Conservation (phyloP, 2,797 vertebrate species). For the Paratrypauchen microcephalus region DNA sequence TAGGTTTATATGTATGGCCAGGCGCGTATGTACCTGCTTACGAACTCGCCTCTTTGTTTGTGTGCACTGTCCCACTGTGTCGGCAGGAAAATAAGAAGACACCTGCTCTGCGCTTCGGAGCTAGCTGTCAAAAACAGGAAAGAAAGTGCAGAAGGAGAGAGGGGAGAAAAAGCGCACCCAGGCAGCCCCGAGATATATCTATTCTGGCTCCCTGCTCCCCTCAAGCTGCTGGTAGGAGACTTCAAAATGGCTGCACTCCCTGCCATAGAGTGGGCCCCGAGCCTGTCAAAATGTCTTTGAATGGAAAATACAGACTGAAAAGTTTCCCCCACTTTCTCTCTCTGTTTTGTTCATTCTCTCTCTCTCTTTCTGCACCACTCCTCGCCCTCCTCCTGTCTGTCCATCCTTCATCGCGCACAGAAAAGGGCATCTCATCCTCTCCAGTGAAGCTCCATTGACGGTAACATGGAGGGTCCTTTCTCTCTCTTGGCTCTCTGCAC, state of each 20-base stretch:
- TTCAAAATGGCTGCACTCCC: conserved; percentile 78
- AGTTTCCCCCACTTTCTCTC: conserved; percentile 57
- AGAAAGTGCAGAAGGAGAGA: conserved; percentile 48
- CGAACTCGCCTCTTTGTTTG: conserved; percentile 60
- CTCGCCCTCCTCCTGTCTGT: conserved; percentile 34
- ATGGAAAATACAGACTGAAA: conserved; percentile 75
- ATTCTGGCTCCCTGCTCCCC: conserved; percentile 73
- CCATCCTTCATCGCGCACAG: conserved; percentile 72
- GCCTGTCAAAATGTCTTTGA: conserved; percentile 81
- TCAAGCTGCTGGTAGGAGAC: conserved; percentile 78
- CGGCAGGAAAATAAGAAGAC: conserved; percentile 68
- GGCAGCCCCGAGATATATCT: conserved; percentile 73
- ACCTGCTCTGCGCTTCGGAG: conserved; percentile 68
- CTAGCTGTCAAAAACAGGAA: conserved; percentile 73
- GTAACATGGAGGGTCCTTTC: conserved; percentile 36
- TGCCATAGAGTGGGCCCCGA: conserved; percentile 70
- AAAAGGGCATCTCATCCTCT: conserved; percentile 71
- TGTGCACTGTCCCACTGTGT: conserved; percentile 71
- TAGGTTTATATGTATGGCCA: conserved; percentile 45
- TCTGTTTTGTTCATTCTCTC: conserved; percentile 44
- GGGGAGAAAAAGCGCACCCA: conserved; percentile 29
- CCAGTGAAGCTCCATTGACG: conserved; percentile 63
- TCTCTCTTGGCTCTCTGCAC: conserved; percentile 17
- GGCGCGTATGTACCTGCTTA: conserved; percentile 58
- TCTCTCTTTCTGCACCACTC: conserved; percentile 10